These are phyloP conservation scores for Conops quadrifasciatus DNA, from an alignment of 2,888 invertebrate genomes.

Conservation along the genomic window DNA sequence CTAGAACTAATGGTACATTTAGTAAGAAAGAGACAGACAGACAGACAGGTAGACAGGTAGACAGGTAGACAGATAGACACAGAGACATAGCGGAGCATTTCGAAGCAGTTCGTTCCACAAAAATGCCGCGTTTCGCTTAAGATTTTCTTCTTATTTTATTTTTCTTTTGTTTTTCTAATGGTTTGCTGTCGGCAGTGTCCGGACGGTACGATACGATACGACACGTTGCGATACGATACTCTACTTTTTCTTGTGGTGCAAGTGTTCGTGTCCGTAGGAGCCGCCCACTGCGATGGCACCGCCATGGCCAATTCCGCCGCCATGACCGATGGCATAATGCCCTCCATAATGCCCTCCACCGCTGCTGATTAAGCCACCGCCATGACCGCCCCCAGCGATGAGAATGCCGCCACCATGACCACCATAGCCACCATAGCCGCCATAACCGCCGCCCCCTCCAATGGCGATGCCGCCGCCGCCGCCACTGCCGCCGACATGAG, in stretches of 20 bases:
- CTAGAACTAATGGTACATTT: slow-evolving; percentile 59
- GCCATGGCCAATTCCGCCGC: slow-evolving; percentile 29
- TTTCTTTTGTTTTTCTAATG: slow-evolving; percentile 21
- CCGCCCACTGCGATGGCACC: slow-evolving; percentile 42
- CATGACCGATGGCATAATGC: slow-evolving; percentile 35
- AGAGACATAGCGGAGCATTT: slow-evolving; percentile 13
- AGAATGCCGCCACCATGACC: slow-evolving; percentile 45
- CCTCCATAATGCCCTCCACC: slow-evolving; percentile 44
- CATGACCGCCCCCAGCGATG: slow-evolving; percentile 44
- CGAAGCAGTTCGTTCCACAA: slow-evolving; percentile 26
- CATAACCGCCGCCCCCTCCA: slow-evolving; percentile 46
- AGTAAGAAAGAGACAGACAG: slow-evolving; percentile 28
- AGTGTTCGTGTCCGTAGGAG: slow-evolving; percentile 37
- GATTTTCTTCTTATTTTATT: slow-evolving; percentile 21
- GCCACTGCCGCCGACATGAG: slow-evolving; percentile 56
- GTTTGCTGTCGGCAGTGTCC: neutral
- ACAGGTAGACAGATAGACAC: neutral
- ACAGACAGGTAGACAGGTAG: slow-evolving; percentile 24
- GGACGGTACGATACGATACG: too few relatives aligned
- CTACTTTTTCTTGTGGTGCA: slow-evolving; percentile 58
- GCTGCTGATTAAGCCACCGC: slow-evolving; percentile 42
- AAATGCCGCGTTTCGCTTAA: slow-evolving; percentile 41
- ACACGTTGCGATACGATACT: slow-evolving; percentile 37
- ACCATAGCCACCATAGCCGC: slow-evolving; percentile 45
- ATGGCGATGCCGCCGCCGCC: slow-evolving; percentile 47